Conservation (phyloP, 2,113 vertebrate species). For the Noturus placidus region DNA sequence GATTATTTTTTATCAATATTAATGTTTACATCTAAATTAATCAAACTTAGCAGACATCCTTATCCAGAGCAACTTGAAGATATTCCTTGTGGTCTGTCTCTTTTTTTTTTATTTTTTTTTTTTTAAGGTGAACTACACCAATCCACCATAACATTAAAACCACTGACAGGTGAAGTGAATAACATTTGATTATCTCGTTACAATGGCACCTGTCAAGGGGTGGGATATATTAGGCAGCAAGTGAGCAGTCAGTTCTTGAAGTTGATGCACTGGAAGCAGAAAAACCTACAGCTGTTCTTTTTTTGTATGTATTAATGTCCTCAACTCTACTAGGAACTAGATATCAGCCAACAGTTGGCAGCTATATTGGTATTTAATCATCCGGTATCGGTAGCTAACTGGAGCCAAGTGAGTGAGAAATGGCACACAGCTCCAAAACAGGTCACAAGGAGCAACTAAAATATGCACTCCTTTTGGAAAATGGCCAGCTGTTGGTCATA, state of each 20-base stretch:
- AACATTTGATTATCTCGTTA: too few species aligned
- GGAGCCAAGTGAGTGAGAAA: constrained; percentile 23
- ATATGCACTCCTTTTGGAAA: constrained; percentile 3
- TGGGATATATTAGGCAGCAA: too few species aligned
- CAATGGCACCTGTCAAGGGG: too few species aligned
- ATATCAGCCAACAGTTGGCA: constrained; percentile 1
- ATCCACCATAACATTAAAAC: too few species aligned
- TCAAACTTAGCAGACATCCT: neutral
- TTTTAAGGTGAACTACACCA: too few species aligned
- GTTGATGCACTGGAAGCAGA: too few species aligned
- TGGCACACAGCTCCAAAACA: constrained; percentile 22
- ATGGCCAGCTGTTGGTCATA: neutral
- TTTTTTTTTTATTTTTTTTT: neutral
- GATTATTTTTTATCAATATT: neutral
- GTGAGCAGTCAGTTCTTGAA: too few species aligned
- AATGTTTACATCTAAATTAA: neutral
- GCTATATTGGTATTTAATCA: constrained; percentile 32
- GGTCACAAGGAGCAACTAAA: constrained; percentile 2
- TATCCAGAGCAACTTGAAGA: neutral
- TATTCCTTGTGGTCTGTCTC: neutral
- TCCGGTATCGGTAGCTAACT: constrained; percentile 13
- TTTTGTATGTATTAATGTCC: constrained; percentile 2
- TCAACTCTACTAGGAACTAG: neutral
- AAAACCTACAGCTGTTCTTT: neutral
- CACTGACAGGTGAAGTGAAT: too few species aligned